Conservation (phyloP, 2,797 vertebrate genomes). For the Lutjanus argentimaculatus region DNA sequence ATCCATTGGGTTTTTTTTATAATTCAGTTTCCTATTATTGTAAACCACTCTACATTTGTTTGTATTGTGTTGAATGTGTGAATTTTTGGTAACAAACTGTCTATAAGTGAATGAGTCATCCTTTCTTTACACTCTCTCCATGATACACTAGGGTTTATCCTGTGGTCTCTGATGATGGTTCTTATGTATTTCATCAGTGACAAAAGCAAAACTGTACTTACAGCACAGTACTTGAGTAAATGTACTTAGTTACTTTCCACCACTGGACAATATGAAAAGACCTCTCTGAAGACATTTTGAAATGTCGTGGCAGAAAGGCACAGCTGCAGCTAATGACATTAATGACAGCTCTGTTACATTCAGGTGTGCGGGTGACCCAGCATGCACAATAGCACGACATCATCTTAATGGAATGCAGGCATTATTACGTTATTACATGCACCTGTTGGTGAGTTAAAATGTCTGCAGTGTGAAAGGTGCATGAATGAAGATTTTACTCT, state of each 20-base stretch:
- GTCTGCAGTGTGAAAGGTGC: constrained; percentile 10
- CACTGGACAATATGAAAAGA: neutral
- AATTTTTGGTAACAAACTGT: no score
- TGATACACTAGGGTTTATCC: no score
- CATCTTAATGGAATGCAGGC: constrained; percentile 39
- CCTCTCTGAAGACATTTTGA: constrained; percentile 58
- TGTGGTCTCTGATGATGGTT: no score
- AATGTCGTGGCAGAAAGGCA: constrained; percentile 61
- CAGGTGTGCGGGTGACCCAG: constrained; percentile 41
- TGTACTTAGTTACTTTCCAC: neutral
- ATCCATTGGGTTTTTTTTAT: no score
- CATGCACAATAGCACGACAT: constrained; percentile 21
- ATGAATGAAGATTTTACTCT: constrained; percentile 8
- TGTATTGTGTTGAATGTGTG: no score
- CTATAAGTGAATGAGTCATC: no score
- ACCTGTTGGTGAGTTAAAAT: constrained; percentile 30
- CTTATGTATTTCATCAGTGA: no score
- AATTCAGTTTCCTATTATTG: no score
- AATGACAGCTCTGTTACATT: constrained; percentile 21
- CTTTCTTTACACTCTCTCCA: no score
- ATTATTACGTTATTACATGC: constrained; percentile 37
- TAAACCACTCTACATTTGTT: no score
- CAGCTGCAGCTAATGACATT: constrained; percentile 26
- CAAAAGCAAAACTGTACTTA: neutral
- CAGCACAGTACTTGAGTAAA: neutral